A percentile compares a stretch with the other conserved stretches of the same genome.
These are phyloP conservation scores for Todiramphus chloris DNA, from an alignment of 2,113 vertebrate species.

Conservation along the genomic window DNA sequence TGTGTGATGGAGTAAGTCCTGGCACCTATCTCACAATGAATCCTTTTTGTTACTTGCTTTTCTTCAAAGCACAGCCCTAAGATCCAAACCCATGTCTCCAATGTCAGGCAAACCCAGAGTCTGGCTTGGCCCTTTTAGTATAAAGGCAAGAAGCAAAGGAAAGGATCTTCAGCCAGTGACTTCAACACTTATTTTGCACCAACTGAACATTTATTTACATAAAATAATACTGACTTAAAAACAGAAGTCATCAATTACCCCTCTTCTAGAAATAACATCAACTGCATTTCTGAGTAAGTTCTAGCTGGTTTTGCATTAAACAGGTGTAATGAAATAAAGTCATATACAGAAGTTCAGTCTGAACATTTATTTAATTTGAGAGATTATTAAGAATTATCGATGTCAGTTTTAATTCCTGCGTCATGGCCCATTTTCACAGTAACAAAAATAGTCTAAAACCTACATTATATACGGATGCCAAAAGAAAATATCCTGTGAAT, in stretches of 20 bases:
- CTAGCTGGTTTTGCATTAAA: neutral
- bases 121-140: neutral
- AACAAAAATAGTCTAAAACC: neutral
- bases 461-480: neutral
- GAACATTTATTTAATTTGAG: neutral
- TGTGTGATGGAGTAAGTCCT: neutral
- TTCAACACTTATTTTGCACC: neutral
- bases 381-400: neutral
- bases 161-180: neutral
- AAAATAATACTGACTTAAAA: neutral
- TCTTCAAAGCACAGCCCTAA: neutral
- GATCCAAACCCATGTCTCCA: neutral
- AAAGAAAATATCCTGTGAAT: neutral
- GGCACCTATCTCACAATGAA: neutral
- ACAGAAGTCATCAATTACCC: neutral
- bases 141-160: neutral
- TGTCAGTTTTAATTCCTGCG: neutral
- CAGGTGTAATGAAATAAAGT: neutral
- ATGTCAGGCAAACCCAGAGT: neutral
- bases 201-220: neutral
- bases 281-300: neutral
- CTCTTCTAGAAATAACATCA: neutral
- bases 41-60: neutral
- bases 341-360: neutral
- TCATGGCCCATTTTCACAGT: neutral